Base-by-base conservation (phyloP, 1,140 invertebrate species). In the Acromyrmex charruanus region DNA sequence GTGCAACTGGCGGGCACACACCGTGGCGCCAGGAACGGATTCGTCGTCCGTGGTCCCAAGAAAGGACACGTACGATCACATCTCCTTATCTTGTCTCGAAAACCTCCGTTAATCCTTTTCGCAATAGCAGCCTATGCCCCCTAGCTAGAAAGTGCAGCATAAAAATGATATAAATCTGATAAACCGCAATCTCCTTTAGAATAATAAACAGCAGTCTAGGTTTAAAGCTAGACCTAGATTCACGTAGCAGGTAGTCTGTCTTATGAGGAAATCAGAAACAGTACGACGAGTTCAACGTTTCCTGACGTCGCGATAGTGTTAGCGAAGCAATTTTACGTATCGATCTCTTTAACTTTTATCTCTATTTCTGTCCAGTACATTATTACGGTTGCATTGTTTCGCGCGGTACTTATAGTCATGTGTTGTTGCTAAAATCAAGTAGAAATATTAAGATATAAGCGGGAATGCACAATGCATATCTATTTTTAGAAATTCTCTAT, bases 1-100 rank as follows among this genome's bases (percentile, higher is more conserved):
- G 88, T 81, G 86, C 89, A 87, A 92, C 90, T 85, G 87, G 81
- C 91, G 86, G 81, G 87, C 86, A 71, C 86, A 90, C 85, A 90
- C 90, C 66, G 88, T 91, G 91, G 91, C 90, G 88, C 91, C 88
- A 91, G 88, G 87, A 85, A 89, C 90, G 90, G 88, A 91, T 86
- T 91, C 88, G 86, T 72, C 74, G 51, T 21, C 69, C 74, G 65
- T 74, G 80, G 7, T 63, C 44, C 55, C 44, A 35, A 84, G 55
- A 51, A 14, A 61, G 69, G 58, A 74, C 55, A 44, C 51, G 66
- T 71, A 58, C 79, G 31, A 12, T 44, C 39, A 72, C 55, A 21
- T 14, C 55, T 74, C 39, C 18, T 82, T 55, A 39, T 51, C 9
- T 55, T 14, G 7, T 66, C 16, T 16, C 28, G 14, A 77, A 77